Percentiles rank a stretch among this genome's conserved stretches.
Evolutionary conservation across 2,888 invertebrate genomes (phyloP).

Genomic region (Hirtodrosophila trivittata): DNA sequence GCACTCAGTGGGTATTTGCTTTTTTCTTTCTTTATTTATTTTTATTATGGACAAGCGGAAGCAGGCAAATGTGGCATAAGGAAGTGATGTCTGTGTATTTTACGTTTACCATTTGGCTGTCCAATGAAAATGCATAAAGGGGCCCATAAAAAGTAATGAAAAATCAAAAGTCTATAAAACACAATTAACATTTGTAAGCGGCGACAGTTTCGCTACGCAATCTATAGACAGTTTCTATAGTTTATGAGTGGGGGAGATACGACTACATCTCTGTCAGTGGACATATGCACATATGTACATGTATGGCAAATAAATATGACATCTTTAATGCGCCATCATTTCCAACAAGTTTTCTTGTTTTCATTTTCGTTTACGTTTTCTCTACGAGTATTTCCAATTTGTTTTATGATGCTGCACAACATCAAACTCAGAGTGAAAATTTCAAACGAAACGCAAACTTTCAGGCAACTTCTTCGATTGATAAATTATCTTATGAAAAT

Average conservation of each 20-base stretch:
- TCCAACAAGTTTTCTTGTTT: constrained; percentile 26
- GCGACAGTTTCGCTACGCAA: constrained; percentile 27
- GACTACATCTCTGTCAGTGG: no score
- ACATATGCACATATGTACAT: constrained; percentile 8
- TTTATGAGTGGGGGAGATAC: constrained; percentile 30
- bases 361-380: constrained; percentile 24
- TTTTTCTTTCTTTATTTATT: not conserved
- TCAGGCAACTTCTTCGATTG: no score
- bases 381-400: no score
- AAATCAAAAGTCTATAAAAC: constrained; percentile 63
- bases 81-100: constrained; percentile 46
- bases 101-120: constrained; percentile 29
- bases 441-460: not conserved
- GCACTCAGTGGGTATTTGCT: not conserved
- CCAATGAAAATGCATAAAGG: constrained; percentile 52
- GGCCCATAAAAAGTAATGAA: constrained; percentile 38
- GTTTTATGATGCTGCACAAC: no score
- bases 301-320: constrained; percentile 54
- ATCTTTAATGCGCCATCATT: constrained; percentile 45
- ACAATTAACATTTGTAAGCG: constrained; percentile 63
- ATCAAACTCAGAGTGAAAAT: not conserved
- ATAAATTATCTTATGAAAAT: no score
- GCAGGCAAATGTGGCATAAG: constrained; percentile 46
- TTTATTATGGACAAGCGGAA: constrained; percentile 58
- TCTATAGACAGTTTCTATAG: constrained; percentile 47